These are phyloP conservation scores for Mycalesis mineus DNA, from an alignment of 2,888 invertebrate genomes.

Conservation along the genomic window DNA sequence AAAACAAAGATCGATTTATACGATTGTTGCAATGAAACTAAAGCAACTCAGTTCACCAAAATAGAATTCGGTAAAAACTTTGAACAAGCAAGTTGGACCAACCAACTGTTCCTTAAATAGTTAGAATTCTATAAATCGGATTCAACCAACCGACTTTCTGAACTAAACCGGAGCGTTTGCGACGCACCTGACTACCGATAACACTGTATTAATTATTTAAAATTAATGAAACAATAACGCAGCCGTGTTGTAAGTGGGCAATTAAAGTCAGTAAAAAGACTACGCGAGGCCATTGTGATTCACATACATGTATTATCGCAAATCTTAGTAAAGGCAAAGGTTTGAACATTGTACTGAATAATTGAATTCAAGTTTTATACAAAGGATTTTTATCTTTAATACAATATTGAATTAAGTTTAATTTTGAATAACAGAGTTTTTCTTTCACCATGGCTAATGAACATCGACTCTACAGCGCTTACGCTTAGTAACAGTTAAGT, in stretches of 20 bases:
- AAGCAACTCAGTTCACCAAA: no score
- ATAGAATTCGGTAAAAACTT: no score
- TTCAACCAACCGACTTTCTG: background rate
- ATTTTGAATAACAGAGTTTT: background rate
- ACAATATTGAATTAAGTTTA: background rate
- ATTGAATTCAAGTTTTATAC: constrained; percentile 44
- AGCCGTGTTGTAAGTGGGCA: constrained; percentile 36
- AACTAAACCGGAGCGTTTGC: background rate
- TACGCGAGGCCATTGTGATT: constrained; percentile 42
- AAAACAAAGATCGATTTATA: no score
- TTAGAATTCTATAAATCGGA: no score
- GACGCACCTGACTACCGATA: background rate
- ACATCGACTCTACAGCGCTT: constrained; percentile 9
- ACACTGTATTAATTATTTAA: constrained; percentile 32
- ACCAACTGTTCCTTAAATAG: no score
- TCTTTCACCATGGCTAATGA: constrained; percentile 11
- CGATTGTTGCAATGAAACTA: no score
- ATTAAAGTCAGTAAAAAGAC: constrained; percentile 42
- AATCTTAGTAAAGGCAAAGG: constrained; percentile 35
- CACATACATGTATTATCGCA: constrained; percentile 50
- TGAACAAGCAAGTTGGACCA: no score
- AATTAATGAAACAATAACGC: constrained; percentile 40
- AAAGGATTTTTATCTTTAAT: constrained; percentile 5
- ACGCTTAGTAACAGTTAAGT: constrained; percentile 11
- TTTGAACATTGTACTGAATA: constrained; percentile 14